These are phyloP conservation scores for Buceros bicornis DNA, from an alignment of 2,797 vertebrate species.

Conservation along the genomic window DNA sequence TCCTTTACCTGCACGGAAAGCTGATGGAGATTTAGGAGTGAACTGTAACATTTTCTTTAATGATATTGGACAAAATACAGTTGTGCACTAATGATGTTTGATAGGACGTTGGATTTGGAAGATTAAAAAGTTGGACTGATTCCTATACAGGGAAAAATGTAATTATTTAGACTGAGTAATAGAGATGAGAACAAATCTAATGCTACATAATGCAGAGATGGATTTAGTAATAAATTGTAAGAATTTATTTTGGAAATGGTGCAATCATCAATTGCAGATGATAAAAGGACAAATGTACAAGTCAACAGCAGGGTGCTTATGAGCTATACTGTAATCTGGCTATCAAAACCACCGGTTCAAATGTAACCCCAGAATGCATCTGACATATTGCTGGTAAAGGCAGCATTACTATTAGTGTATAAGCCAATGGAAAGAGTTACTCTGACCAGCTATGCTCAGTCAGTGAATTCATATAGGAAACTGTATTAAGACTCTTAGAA, in stretches of 20 bases:
- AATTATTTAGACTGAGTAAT: neutral
- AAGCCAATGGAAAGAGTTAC: neutral
- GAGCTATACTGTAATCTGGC: neutral
- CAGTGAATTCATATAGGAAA: fast-evolving
- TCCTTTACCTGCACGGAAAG: neutral
- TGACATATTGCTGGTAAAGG: neutral
- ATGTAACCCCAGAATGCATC: neutral
- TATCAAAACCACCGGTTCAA: neutral
- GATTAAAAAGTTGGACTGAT: neutral
- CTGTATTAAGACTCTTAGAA: neutral
- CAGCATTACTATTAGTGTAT: neutral
- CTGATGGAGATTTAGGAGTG: neutral
- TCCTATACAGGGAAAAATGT: neutral
- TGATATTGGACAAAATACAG: neutral
- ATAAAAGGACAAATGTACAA: neutral
- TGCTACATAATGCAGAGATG: neutral
- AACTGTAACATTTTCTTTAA: neutral
- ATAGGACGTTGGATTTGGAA: neutral
- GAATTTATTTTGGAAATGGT: neutral
- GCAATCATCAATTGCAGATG: neutral
- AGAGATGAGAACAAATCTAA: neutral
- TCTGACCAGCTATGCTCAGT: neutral
- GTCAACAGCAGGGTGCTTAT: neutral
- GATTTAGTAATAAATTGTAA: neutral
- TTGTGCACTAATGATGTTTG: neutral